Base-by-base conservation (phyloP, 2,797 vertebrate genomes). In the Artibeus lituratus region DNA sequence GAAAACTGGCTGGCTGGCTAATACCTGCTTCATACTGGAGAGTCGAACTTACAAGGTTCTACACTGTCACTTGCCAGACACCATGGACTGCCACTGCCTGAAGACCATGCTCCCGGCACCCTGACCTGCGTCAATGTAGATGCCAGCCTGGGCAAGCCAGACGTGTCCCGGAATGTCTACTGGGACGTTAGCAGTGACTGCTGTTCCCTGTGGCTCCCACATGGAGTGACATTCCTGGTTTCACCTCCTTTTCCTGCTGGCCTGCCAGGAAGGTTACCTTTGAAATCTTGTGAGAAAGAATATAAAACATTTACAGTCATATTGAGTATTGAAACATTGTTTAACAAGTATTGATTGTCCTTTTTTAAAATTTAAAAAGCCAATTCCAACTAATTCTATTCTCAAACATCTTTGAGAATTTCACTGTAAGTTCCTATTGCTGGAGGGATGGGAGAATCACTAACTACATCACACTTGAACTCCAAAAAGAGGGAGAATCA, bases 211-310 rank as follows among this genome's bases (percentile, higher is more conserved):
- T 0, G 16, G 74, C 35, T 59, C 53, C 62, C 47, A 39, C 49
- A 3, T 39, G 12, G 14, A 1, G 0, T 51, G 57, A 42, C 12
- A 70, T 26, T 78, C 76, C 74, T 32, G 42, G 70, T 69, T 69
- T 80, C 76, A 69, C 39, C 62, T 39, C 47, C 39, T 72, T 89
- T 80, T 32, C 74, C 39, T 57, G 18, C 42, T 90, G 72, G 44
- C n/a, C 37, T 77, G 67, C 14, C 51, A 35, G 77, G 57, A 55
- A 94, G 67, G 72, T 22, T 59, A 65, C 26, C 72, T 94, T n/a
- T 82, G 81, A 96, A 77, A 82, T 62, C 37, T 88, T 85, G 39
- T 37, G 74, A 94, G 83, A 90, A 72, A 91, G 9, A 80, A 91
- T 26, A 89, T 24, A 70, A 95, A 87, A 92, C n/a, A 94, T 57